Percentiles rank a stretch among this genome's conserved stretches.
Evolutionary conservation across 2,888 invertebrate species (phyloP).

Genomic region (Scelioninae gen. 2): DNA sequence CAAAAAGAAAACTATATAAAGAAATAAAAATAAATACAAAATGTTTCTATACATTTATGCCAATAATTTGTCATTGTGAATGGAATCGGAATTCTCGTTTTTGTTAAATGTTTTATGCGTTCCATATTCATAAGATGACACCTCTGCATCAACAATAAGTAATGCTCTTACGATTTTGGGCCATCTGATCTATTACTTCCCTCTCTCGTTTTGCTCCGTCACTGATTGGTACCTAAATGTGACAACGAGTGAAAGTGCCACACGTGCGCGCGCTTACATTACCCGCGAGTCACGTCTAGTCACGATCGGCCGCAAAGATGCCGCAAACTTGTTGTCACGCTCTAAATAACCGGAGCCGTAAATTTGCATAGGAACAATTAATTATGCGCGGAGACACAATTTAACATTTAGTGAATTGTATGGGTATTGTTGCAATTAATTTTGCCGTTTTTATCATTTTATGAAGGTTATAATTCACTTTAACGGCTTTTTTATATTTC

Average conservation of each 20-base stretch:
- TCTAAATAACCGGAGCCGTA: constrained; percentile 8
- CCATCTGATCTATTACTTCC: background rate
- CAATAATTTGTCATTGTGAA: too few species aligned
- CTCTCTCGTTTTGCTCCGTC: too few species aligned
- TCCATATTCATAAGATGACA: too few species aligned
- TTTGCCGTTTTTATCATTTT: background rate
- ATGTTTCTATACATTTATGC: too few species aligned
- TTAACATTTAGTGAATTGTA: constrained; percentile 28
- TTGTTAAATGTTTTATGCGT: too few species aligned
- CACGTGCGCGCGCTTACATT: constrained; percentile 20
- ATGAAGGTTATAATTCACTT: too few species aligned
- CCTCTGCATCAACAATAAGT: too few species aligned
- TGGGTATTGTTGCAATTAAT: constrained; percentile 6
- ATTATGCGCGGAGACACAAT: constrained; percentile 20
- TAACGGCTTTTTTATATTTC: too few species aligned
- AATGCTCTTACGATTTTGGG: constrained; percentile 24
- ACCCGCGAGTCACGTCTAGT: constrained; percentile 32
- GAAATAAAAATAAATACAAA: too few species aligned
- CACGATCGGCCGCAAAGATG: constrained; percentile 46
- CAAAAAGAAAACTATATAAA: too few species aligned
- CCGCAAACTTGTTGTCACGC: constrained; percentile 48
- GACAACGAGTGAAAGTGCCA: constrained; percentile 42
- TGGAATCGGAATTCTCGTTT: too few species aligned
- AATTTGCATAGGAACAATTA: constrained; percentile 49
- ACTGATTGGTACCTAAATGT: constrained; percentile 2